These are phyloP conservation scores for Varanus komodoensis DNA, from an alignment of 2,113 vertebrate species.

Conservation along the genomic window DNA sequence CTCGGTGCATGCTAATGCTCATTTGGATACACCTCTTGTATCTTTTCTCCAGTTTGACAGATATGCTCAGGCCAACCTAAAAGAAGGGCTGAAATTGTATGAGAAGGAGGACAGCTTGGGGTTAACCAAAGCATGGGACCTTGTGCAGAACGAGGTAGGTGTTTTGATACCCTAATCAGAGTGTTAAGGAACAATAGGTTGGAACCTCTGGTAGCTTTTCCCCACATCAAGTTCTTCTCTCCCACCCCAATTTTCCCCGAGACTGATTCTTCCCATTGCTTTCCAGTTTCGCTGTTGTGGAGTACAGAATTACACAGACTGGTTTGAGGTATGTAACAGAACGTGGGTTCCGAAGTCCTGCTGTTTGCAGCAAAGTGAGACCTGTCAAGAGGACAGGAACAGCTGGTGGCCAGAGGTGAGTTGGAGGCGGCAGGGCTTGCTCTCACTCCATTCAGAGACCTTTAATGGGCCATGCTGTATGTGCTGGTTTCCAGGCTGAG, in stretches of 20 bases:
- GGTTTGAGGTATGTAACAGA: constrained; percentile 72
- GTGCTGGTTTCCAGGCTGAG: no score
- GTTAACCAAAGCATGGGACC: constrained; percentile 83
- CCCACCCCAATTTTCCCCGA: background rate
- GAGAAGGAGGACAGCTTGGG: constrained; percentile 59
- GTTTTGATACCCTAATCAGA: background rate
- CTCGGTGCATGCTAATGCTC: no score
- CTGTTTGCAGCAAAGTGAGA: constrained; percentile 64
- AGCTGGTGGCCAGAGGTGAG: constrained; percentile 61
- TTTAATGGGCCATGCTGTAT: no score
- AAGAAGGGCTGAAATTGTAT: constrained; percentile 80
- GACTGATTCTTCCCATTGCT: background rate
- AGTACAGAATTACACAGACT: constrained; percentile 82
- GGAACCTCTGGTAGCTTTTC: background rate
- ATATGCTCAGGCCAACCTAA: constrained; percentile 81
- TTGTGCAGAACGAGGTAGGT: constrained; percentile 83
- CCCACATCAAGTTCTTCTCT: background rate
- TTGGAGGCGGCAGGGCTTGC: background rate
- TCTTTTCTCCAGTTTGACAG: constrained; percentile 70
- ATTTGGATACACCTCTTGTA: background rate
- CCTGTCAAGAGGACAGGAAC: constrained; percentile 24
- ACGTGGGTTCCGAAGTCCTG: constrained; percentile 77
- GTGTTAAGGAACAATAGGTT: background rate
- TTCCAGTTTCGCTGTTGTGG: constrained; percentile 87
- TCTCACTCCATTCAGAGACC: background rate